Evolutionary conservation across 2,888 invertebrate species (phyloP), one percentile per base, ranked within the genome.

Genomic region (Machimus rusticus): DNA sequence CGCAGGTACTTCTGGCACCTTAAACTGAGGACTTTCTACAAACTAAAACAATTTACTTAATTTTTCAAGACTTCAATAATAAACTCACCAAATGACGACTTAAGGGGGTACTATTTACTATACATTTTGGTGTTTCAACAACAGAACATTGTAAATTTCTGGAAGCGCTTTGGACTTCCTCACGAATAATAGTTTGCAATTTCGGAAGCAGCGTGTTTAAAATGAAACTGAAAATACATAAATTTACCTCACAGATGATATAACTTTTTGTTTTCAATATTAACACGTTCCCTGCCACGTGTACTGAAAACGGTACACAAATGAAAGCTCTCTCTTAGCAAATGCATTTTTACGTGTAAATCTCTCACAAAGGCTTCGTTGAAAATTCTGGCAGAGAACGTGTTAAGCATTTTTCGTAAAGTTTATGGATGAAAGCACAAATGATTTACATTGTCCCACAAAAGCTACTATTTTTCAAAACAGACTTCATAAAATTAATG

Each of bases 51-150:
- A 19, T 12, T 66, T 66, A 23, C 12, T 57, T 66, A 66, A 28
- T 23, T 66, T 39, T 19, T 23, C 66, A 9, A 9, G 12, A 66
- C 8, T 23, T 23, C 0, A 28, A 66, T 66, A 2, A 66, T 19
- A 46, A n/a, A 86, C 89, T 89, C 89, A 91, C 90, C 89, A 90
- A 87, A 84, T 90, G 88, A 28, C 89, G 88, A 16, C 89, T 88
- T 87, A 88, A 79, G 77, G 12, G 74, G 31, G 28, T 84, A 88
- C 12, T 79, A 6, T 51, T 16, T 31, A 28, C 31, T 28, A 23
- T 1, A 19, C 23, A 16, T 46, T 51, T 51, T 23, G 51, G 51
- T 2, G 31, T 51, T 4, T n/a, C 31, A 0, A 88, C 76, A 28
- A 39, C 23, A 16, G 46, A 16, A 12, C 19, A 19, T 6, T n/a